A percentile compares a stretch with the other conserved stretches of the same genome.
These are phyloP conservation scores for Ciona savignyi DNA, from an alignment of 23 tunicate species.

Conservation along the genomic window DNA sequence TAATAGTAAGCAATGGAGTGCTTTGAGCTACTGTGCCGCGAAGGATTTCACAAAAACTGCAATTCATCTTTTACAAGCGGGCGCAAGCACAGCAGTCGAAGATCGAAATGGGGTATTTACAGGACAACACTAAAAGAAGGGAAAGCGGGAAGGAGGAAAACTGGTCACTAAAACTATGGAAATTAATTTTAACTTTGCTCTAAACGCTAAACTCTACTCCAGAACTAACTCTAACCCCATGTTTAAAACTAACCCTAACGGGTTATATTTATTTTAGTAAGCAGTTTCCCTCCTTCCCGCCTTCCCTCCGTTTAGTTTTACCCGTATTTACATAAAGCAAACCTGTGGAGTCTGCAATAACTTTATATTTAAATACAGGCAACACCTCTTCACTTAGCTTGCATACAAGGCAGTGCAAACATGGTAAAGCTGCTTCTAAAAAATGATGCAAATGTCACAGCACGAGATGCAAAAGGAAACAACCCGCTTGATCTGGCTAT, in stretches of 20 bases:
- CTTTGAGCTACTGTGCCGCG: constrained; percentile 16
- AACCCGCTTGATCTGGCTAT: constrained; percentile 25
- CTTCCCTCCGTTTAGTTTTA: too few relatives aligned
- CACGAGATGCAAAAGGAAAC: constrained; percentile 1
- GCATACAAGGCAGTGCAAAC: constrained; percentile 20
- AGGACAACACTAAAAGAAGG: neutral
- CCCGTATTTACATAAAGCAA: neutral
- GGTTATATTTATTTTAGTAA: too few relatives aligned
- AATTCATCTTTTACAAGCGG: constrained; percentile 10
- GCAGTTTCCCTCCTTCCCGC: too few relatives aligned
- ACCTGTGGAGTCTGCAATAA: neutral
- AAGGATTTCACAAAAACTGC: constrained; percentile 15
- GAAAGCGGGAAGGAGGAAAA: neutral
- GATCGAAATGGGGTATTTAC: neutral
- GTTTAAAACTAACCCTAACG: too few relatives aligned
- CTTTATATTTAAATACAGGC: neutral
- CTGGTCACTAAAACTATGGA: too few relatives aligned
- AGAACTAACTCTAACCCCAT: too few relatives aligned
- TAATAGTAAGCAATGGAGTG: constrained; percentile 3
- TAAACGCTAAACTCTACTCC: too few relatives aligned
- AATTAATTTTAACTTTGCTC: too few relatives aligned
- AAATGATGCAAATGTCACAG: constrained; percentile 16
- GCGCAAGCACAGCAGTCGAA: constrained; percentile 3
- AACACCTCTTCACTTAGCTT: constrained; percentile 26
- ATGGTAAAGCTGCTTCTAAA: constrained; percentile 29